phyloP scores from a whole-genome alignment of 2,888 invertebrate species.

The Muschampia plurimacula region DNA sequence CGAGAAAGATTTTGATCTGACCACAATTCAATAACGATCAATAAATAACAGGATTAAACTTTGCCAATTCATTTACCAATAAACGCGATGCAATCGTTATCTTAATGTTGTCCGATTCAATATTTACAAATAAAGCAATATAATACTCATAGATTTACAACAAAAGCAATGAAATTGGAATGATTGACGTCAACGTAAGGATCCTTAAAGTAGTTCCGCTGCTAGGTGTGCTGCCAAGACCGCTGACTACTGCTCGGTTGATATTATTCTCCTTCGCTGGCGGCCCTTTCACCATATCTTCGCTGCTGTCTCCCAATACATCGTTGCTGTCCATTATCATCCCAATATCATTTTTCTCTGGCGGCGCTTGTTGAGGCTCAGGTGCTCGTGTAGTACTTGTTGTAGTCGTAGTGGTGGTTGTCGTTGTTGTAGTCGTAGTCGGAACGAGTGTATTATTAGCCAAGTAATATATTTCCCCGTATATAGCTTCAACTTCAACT shows the following conservation, averaged over 20 bases:
- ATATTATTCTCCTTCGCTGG: slow-evolving; percentile 69
- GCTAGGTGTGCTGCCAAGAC: slow-evolving; percentile 67
- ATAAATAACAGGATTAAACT: slow-evolving; percentile 74
- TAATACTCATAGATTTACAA: slow-evolving; percentile 56
- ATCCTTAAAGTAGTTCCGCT: slow-evolving; percentile 55
- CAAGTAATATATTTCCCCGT: slow-evolving; percentile 91
- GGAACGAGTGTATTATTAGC: slow-evolving; percentile 92
- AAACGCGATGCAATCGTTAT: slow-evolving; percentile 68
- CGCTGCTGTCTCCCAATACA: slow-evolving; percentile 67
- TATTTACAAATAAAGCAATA: slow-evolving; percentile 69
- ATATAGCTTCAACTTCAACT: slow-evolving; percentile 89
- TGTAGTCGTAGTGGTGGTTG: slow-evolving; percentile 87
- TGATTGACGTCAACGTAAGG: slow-evolving; percentile 58
- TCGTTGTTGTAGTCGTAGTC: slow-evolving; percentile 88
- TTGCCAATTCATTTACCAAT: slow-evolving; percentile 61
- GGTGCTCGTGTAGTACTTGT: slow-evolving; percentile 84
- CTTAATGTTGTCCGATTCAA: slow-evolving; percentile 58
- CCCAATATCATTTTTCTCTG: slow-evolving; percentile 71
- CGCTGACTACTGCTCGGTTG: slow-evolving; percentile 67
- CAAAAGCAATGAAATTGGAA: slow-evolving; percentile 67
- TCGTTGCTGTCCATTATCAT: slow-evolving; percentile 65
- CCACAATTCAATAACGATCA: slow-evolving; percentile 48
- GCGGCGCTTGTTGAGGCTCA: slow-evolving; percentile 77
- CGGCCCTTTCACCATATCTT: slow-evolving; percentile 61
- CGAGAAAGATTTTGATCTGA: slow-evolving; percentile 51